These are phyloP conservation scores for Temnothorax curvispinosus DNA, from an alignment of 1,140 invertebrate genomes.

Conservation along the genomic window DNA sequence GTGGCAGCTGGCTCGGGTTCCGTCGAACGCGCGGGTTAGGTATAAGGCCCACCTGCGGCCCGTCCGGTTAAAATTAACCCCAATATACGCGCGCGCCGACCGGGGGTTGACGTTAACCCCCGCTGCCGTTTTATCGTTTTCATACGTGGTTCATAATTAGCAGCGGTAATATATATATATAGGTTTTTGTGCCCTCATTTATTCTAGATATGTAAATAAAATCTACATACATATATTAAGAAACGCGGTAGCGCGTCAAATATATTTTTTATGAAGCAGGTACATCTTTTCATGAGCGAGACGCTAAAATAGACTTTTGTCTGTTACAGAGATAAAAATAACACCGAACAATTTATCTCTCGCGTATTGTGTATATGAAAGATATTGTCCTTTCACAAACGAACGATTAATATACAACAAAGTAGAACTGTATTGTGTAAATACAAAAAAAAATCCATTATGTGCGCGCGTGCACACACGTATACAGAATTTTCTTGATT, in stretches of 20 bases:
- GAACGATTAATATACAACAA: background rate
- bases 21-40: background rate
- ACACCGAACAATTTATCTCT: background rate
- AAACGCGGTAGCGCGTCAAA: background rate
- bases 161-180: background rate
- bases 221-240: background rate
- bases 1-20: constrained; percentile 71
- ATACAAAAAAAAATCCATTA: too few relatives aligned
- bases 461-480: background rate
- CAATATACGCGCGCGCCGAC: constrained; percentile 45
- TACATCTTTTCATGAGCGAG: background rate
- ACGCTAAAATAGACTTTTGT: background rate
- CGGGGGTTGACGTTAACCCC: background rate
- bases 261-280: background rate
- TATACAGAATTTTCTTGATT: background rate
- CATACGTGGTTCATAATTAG: background rate
- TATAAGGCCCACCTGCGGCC: constrained; percentile 23
- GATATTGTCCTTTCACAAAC: background rate
- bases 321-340: background rate
- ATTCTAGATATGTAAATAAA: background rate
- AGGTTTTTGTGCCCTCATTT: background rate
- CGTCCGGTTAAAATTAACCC: constrained; percentile 62
- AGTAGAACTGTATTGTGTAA: background rate
- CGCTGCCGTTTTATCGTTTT: background rate
- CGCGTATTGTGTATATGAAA: background rate